Base-by-base conservation (phyloP, 2,888 invertebrate species). In the Acheta domesticus region DNA sequence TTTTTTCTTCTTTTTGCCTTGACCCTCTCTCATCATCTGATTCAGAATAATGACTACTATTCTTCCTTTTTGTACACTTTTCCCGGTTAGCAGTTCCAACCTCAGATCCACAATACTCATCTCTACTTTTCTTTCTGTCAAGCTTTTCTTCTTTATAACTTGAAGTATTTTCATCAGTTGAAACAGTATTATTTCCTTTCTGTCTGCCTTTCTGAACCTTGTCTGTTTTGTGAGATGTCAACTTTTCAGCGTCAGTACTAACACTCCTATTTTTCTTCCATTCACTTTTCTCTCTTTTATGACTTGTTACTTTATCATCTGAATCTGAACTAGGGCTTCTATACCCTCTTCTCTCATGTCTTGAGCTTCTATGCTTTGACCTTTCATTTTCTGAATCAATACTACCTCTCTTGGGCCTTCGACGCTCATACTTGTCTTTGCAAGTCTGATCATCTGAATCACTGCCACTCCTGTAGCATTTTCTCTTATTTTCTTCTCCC, bases 81-180 rank as follows among this genome's bases (percentile, higher is more conserved):
- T 62, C 62, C 62, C n/a, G 5, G 3, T 62, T 62, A n/a, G n/a
- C 8, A 19, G 14, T 62, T n/a, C 62, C 62, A n/a, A 14, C 11
- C 62, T 62, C n/a, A n/a, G 14, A 19, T 62, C n/a, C 62, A 19
- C 5, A n/a, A 62, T 62, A 14, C 14, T 62, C 62, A 62, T 14
- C 16, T 62, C 19, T 77, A 49, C 23, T 21, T 77, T 21, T 74
- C 73, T 77, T 80, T 78, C 23, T 79, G n/a, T 77, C 79, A 20
- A 21, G 78, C 62, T 23, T 75, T 49, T 75, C 78, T 20, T 36
- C 36, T 74, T 48, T 82, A 79, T 80, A 79, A 75, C 77, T 82
- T 62, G 79, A 78, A 50, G 74, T 81, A 14, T 78, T 77, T 23
- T 82, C 81, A 78, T 82, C 81, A 48, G 79, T 77, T 23, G 80